These are phyloP conservation scores for Brenthis hecate DNA, from an alignment of 2,888 invertebrate species.

Conservation along the genomic window DNA sequence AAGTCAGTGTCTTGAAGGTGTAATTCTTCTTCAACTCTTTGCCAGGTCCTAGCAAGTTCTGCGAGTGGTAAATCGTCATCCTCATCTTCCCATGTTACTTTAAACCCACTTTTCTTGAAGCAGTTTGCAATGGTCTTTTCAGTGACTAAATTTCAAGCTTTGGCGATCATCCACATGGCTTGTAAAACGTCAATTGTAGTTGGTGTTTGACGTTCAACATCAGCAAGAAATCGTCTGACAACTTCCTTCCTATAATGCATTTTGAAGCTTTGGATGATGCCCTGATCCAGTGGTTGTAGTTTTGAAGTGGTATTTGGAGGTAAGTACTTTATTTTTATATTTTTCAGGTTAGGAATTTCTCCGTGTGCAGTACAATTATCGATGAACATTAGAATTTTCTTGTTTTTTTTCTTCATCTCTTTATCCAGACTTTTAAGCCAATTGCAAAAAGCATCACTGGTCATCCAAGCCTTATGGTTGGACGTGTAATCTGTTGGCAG, in stretches of 20 bases:
- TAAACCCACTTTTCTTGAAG: no score
- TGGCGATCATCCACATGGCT: slow-evolving; percentile 36
- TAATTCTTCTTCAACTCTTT: no score
- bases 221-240: no score
- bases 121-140: no score
- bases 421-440: not conserved
- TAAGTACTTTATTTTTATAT: slow-evolving; percentile 41
- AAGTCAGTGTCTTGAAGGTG: no score
- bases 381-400: slow-evolving; percentile 32
- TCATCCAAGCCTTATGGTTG: slow-evolving; percentile 39
- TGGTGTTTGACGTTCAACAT: no score
- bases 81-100: no score
- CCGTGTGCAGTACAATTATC: slow-evolving; percentile 35
- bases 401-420: slow-evolving; percentile 28
- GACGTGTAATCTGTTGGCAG: slow-evolving; percentile 34
- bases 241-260: no score
- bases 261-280: no score
- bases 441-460: slow-evolving; percentile 24
- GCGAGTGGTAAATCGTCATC: no score
- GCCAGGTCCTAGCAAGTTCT: no score
- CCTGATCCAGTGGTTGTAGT: slow-evolving; percentile 41
- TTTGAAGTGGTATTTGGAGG: slow-evolving; percentile 40
- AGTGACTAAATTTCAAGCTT: no score
- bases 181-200: slow-evolving; percentile 39
- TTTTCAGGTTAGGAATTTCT: slow-evolving; percentile 40